Conservation (phyloP, 2,797 vertebrate species). For the Liasis olivaceus region DNA sequence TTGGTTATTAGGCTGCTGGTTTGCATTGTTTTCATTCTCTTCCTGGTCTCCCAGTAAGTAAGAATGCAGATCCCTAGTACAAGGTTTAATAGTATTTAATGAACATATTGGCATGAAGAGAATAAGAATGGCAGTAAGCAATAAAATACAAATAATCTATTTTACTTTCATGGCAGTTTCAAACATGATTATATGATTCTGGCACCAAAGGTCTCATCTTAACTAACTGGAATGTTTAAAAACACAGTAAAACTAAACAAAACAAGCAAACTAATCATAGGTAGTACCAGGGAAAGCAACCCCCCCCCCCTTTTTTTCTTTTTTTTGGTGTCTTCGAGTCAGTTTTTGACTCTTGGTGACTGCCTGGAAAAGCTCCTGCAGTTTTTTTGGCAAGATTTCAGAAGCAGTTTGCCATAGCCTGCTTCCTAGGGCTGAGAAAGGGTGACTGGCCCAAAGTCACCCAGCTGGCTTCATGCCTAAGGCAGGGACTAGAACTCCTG, state of each 20-base stretch:
- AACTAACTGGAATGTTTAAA: background rate
- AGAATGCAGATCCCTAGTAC: slow-evolving; percentile 92
- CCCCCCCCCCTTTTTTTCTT: background rate
- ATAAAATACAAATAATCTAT: background rate
- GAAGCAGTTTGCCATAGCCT: background rate
- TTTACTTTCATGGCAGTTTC: background rate
- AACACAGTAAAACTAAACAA: background rate
- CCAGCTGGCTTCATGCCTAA: background rate
- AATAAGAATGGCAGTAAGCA: background rate
- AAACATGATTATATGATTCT: background rate
- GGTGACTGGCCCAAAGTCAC: background rate
- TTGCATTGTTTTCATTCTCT: slow-evolving; percentile 89
- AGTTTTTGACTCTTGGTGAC: background rate
- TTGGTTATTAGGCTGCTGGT: slow-evolving; percentile 90
- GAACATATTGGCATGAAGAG: background rate
- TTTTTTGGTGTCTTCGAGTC: background rate
- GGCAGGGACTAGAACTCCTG: background rate
- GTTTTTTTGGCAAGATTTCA: background rate
- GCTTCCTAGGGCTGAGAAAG: background rate
- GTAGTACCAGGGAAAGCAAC: background rate
- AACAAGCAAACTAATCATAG: background rate
- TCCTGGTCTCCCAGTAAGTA: slow-evolving; percentile 98
- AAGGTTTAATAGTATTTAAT: slow-evolving; percentile 23
- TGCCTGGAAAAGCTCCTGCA: background rate
- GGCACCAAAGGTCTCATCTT: background rate